Evolutionary conservation across 2,113 vertebrate species (phyloP).

Genomic region (human): DNA sequence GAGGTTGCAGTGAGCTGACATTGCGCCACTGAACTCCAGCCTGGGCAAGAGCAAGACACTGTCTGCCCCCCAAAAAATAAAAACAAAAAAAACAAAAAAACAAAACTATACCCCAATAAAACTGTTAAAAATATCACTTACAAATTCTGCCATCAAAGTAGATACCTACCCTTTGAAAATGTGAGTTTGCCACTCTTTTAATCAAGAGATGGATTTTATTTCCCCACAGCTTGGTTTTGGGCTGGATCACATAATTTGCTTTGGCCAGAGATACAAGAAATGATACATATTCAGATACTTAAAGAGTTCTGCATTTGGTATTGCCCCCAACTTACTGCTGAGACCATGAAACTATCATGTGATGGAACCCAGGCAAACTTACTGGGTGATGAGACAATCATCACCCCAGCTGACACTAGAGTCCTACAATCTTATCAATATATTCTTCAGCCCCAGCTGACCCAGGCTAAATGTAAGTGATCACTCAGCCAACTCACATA

Average conservation of each 20-base stretch:
- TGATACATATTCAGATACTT: background rate
- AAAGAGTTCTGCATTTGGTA: background rate
- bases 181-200: background rate
- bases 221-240: background rate
- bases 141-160: background rate
- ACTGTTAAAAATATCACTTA: background rate
- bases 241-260: background rate
- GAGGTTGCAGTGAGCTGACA: no score
- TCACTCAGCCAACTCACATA: background rate
- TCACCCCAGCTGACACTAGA: background rate
- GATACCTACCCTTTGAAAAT: background rate
- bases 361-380: background rate
- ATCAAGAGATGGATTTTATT: background rate
- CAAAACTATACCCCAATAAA: background rate
- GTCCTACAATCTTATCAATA: background rate
- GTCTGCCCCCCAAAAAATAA: no score
- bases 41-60: no score
- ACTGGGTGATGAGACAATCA: background rate
- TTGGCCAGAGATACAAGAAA: background rate
- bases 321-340: background rate
- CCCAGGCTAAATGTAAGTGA: background rate
- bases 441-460: background rate
- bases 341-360: background rate
- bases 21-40: no score
- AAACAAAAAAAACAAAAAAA: no score